Evolutionary conservation across 1,140 invertebrate species (phyloP).

Genomic region (Achroia grisella): DNA sequence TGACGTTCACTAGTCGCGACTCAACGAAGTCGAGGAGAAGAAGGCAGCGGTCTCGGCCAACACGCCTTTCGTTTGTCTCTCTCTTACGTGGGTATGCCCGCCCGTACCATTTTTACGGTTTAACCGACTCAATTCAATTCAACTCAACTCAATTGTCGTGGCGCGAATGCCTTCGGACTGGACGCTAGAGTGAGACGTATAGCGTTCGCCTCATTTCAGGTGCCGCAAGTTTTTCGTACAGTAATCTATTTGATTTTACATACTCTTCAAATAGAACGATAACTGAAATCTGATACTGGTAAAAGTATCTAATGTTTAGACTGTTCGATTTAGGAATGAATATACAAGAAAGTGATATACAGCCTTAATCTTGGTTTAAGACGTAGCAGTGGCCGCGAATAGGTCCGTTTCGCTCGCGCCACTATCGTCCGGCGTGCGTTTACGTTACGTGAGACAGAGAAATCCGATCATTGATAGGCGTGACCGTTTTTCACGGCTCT

Average conservation of each 20-base stretch:
- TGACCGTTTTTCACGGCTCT: slow-evolving; percentile 46
- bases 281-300: neutral
- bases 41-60: slow-evolving; percentile 67
- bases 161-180: slow-evolving; percentile 67
- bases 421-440: slow-evolving; percentile 48
- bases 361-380: slow-evolving; percentile 68
- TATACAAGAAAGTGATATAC: slow-evolving; percentile 52
- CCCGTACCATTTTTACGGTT: slow-evolving; percentile 69
- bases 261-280: neutral
- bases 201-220: slow-evolving; percentile 40
- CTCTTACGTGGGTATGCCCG: slow-evolving; percentile 59
- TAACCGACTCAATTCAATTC: slow-evolving; percentile 72
- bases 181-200: slow-evolving; percentile 68
- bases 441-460: slow-evolving; percentile 44
- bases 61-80: slow-evolving; percentile 68
- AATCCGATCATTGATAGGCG: slow-evolving; percentile 54
- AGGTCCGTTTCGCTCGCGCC: slow-evolving; percentile 54
- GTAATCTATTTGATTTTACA: neutral
- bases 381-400: slow-evolving; percentile 45
- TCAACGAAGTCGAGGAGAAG: slow-evolving; percentile 67
- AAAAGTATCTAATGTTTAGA: slow-evolving; percentile 6
- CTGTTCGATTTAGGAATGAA: slow-evolving; percentile 47
- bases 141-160: slow-evolving; percentile 73
- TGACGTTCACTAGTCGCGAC: slow-evolving; percentile 66
- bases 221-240: slow-evolving; percentile 14